Conservation (phyloP, 1,140 invertebrate species). For the Nylanderia fulva region DNA sequence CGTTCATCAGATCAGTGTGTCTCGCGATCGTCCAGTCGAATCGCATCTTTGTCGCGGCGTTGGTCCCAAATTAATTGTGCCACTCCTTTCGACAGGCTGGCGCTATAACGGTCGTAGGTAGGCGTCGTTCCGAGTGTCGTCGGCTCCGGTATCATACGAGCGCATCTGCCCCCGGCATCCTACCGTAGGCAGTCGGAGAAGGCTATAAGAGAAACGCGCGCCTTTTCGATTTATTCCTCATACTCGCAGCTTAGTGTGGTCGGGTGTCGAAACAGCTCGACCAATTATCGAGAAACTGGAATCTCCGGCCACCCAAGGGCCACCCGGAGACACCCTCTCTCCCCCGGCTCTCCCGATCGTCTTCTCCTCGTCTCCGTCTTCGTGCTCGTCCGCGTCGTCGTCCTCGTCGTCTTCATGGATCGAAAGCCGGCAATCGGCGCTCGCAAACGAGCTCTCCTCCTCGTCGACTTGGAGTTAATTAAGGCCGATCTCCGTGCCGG, state of each 20-base stretch:
- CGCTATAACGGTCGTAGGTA: constrained; percentile 73
- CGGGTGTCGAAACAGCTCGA: constrained; percentile 86
- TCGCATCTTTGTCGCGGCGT: constrained; percentile 7
- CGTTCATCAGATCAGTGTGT: neutral
- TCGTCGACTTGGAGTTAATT: constrained; percentile 84
- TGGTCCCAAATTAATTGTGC: constrained; percentile 66
- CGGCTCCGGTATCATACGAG: constrained; percentile 64
- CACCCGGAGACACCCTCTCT: constrained; percentile 56
- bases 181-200: constrained; percentile 50
- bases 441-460: constrained; percentile 81
- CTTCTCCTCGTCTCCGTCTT: constrained; percentile 56
- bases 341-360: constrained; percentile 45
- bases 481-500: constrained; percentile 82
- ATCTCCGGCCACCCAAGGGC: constrained; percentile 84
- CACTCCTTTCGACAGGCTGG: constrained; percentile 54
- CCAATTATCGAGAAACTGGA: constrained; percentile 87
- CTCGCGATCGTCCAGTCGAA: neutral
- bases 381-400: constrained; percentile 41
- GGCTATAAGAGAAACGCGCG: constrained; percentile 38
- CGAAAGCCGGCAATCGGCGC: constrained; percentile 62
- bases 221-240: constrained; percentile 78
- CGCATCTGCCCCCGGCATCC: constrained; percentile 49
- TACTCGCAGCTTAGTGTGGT: constrained; percentile 81
- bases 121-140: constrained; percentile 71
- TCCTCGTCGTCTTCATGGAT: constrained; percentile 48